phyloP scores from a whole-genome alignment of 2,113 vertebrate species.

The Pseudonaja textilis region DNA sequence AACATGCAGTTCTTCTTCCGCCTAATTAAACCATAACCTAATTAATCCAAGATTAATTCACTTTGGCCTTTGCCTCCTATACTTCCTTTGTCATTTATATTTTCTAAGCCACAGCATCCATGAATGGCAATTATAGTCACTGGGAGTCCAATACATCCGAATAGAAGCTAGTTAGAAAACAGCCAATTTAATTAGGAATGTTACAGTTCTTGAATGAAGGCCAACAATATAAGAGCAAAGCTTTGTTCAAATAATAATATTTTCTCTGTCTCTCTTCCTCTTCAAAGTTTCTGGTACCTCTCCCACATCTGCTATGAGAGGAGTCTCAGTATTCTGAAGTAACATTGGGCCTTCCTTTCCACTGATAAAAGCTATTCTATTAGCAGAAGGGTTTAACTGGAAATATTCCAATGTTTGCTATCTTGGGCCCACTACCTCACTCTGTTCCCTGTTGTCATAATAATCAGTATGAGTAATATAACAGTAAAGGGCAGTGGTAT shows the following conservation, averaged over 20 bases:
- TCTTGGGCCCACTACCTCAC: neutral
- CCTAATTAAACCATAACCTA: neutral
- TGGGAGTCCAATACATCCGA: neutral
- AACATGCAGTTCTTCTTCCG: neutral
- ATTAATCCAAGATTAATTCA: neutral
- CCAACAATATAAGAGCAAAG: neutral
- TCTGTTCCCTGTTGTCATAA: neutral
- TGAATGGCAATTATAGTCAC: neutral
- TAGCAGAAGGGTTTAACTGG: neutral
- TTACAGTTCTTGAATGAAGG: neutral
- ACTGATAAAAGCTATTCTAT: neutral
- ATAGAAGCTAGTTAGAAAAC: neutral
- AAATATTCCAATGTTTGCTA: neutral
- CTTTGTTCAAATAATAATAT: neutral
- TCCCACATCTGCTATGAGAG: neutral
- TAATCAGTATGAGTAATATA: neutral
- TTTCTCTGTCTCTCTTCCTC: neutral
- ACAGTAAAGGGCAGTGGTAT: neutral
- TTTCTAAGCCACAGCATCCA: neutral
- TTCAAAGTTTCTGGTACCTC: neutral
- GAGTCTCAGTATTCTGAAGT: neutral
- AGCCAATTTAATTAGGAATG: neutral
- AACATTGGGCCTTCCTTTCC: neutral
- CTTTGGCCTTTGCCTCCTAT: neutral
- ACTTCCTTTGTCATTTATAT: neutral